phyloP scores from a whole-genome alignment of 1,140 invertebrate species.

The Megathymus violae region DNA sequence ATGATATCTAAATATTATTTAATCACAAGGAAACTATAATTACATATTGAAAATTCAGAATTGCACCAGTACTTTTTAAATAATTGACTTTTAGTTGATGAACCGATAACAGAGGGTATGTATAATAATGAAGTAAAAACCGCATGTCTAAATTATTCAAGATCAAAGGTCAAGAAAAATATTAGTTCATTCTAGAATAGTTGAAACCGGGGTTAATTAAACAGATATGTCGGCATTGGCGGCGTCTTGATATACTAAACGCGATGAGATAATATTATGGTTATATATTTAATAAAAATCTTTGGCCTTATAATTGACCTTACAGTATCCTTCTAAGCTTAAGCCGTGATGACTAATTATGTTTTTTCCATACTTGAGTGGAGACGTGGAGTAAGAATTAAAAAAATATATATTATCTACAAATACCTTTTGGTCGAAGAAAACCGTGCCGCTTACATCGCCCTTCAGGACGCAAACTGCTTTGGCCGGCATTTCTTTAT shows the following conservation, averaged over 20 bases:
- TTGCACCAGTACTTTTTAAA: no score
- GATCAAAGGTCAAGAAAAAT: no score
- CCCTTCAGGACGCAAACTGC: conserved; percentile 94
- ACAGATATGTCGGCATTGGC: no score
- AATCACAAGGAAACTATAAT: no score
- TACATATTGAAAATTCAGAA: no score
- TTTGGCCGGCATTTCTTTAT: conserved; percentile 86
- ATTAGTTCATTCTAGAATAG: conserved; percentile 27
- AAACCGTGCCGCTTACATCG: conserved; percentile 92
- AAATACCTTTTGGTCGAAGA: conserved; percentile 90
- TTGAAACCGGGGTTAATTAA: no score
- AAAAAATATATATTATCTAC: background rate
- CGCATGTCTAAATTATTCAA: no score
- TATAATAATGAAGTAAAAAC: no score
- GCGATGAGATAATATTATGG: conserved; percentile 9
- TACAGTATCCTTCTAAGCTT: conserved; percentile 23
- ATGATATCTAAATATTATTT: no score
- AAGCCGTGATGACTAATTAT: background rate
- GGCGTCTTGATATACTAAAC: background rate
- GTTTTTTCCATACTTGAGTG: background rate
- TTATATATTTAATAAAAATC: conserved; percentile 7
- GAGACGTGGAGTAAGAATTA: background rate
- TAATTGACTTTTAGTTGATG: no score
- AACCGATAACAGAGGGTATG: no score
- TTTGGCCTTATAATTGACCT: no score